These are phyloP conservation scores for Eutrigla gurnardus DNA, from an alignment of 2,797 vertebrate genomes.

Conservation along the genomic window DNA sequence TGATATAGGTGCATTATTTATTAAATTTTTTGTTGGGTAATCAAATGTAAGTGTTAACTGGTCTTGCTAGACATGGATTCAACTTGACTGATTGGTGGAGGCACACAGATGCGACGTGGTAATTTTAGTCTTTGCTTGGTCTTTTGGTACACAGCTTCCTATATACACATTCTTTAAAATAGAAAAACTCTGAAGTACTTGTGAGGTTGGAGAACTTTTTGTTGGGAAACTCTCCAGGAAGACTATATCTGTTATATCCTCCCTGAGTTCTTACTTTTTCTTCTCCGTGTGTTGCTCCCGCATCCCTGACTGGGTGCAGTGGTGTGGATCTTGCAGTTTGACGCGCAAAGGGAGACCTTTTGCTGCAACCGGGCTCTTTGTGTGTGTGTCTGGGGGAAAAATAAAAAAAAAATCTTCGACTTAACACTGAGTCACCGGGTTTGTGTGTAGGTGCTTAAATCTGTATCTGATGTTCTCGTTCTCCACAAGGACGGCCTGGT, in stretches of 20 bases:
- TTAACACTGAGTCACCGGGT: conserved; percentile 51
- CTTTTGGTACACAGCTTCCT: neutral
- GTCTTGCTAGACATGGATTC: no score
- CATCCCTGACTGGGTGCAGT: conserved; percentile 43
- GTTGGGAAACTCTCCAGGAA: conserved; percentile 13
- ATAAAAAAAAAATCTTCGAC: conserved; percentile 29
- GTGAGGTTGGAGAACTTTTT: conserved; percentile 37
- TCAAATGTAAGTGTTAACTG: neutral
- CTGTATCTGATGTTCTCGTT: conserved; percentile 57
- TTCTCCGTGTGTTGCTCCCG: conserved; percentile 42
- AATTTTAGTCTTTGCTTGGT: neutral
- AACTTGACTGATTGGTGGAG: neutral
- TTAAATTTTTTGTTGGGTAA: neutral
- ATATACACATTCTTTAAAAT: neutral
- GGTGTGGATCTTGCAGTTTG: conserved; percentile 45
- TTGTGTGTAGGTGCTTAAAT: conserved; percentile 32
- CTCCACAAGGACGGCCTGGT: conserved; percentile 37
- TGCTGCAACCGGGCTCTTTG: conserved; percentile 19
- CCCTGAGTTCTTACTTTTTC: conserved; percentile 31
- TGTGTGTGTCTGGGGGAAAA: neutral
- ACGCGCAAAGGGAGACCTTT: conserved; percentile 56
- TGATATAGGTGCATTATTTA: neutral
- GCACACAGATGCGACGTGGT: neutral
- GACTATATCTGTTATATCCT: conserved; percentile 17
- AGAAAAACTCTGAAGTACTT: conserved; percentile 4